These are phyloP conservation scores for Lepilemur ruficaudatus DNA, from an alignment of 2,797 vertebrate species.

Conservation along the genomic window DNA sequence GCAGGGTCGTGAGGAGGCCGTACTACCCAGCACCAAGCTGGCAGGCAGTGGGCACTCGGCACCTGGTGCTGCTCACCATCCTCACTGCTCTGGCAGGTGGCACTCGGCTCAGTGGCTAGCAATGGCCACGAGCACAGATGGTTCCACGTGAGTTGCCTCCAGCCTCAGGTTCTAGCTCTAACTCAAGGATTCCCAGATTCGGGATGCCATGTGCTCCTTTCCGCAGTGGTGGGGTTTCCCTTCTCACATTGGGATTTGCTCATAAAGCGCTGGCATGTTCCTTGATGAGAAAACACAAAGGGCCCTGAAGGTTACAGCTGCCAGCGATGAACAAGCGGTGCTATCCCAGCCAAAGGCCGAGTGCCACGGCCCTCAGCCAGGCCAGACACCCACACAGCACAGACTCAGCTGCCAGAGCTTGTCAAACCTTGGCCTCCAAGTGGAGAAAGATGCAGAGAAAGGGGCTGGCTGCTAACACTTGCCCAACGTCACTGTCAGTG, in stretches of 20 bases:
- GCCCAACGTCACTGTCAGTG: too few species aligned
- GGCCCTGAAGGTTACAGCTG: not conserved
- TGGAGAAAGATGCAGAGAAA: not conserved
- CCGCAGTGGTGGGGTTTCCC: not conserved
- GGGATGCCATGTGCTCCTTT: not conserved
- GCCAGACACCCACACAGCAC: not conserved
- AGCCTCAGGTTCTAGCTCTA: not conserved
- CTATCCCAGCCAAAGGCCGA: not conserved
- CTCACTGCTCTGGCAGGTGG: not conserved
- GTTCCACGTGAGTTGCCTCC: not conserved
- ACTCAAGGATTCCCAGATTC: not conserved
- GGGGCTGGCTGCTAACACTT: not conserved
- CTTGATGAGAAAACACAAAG: not conserved
- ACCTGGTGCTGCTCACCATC: not conserved
- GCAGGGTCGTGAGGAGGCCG: not conserved
- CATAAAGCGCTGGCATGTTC: not conserved
- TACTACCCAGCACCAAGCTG: not conserved
- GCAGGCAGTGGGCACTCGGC: accelerated
- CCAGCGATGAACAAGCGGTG: not conserved
- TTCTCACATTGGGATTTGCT: not conserved
- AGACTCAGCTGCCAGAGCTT: not conserved
- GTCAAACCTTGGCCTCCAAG: too few species aligned
- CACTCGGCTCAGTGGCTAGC: not conserved
- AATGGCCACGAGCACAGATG: accelerated
- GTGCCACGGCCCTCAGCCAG: accelerated